These are phyloP conservation scores for Tineola bisselliella DNA, from an alignment of 2,888 invertebrate species.

Conservation along the genomic window DNA sequence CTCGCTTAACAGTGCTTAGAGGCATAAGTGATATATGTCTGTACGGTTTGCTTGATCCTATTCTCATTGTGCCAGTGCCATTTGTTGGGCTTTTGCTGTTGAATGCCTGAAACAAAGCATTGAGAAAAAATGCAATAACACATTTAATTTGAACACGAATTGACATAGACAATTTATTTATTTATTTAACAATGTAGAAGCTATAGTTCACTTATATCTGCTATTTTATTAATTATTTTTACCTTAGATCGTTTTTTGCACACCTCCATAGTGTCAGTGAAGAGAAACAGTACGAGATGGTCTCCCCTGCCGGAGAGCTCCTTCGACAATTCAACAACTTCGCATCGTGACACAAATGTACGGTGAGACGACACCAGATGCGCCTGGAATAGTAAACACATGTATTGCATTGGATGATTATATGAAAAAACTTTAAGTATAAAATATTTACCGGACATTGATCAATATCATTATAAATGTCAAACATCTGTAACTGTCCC, in stretches of 20 bases:
- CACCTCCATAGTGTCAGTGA: slow-evolving; percentile 94
- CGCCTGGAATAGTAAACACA: slow-evolving; percentile 65
- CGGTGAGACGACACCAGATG: slow-evolving; percentile 94
- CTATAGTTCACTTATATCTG: too few relatives aligned
- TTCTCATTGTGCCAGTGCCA: slow-evolving; percentile 65
- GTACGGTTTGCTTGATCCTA: slow-evolving; percentile 82
- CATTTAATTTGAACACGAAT: too few relatives aligned
- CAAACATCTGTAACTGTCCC: slow-evolving; percentile 94
- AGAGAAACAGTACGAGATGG: slow-evolving; percentile 88
- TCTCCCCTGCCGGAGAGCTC: slow-evolving; percentile 87
- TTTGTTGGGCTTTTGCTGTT: slow-evolving; percentile 70
- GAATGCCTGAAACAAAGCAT: slow-evolving; percentile 38
- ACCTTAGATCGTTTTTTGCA: slow-evolving; percentile 85
- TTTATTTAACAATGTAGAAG: too few relatives aligned
- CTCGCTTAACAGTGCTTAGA: slow-evolving; percentile 87
- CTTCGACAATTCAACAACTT: slow-evolving; percentile 88
- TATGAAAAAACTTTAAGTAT: too few relatives aligned
- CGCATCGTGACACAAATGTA: slow-evolving; percentile 86
- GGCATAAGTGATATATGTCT: slow-evolving; percentile 92
- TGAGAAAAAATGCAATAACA: background rate
- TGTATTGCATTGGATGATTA: too few relatives aligned
- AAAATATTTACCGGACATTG: slow-evolving; percentile 83
- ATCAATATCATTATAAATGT: slow-evolving; percentile 97
- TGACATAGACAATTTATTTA: too few relatives aligned
- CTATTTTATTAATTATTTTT: too few relatives aligned